Base-by-base conservation (phyloP, 2,797 vertebrate genomes). In the Syngnathus acus region DNA sequence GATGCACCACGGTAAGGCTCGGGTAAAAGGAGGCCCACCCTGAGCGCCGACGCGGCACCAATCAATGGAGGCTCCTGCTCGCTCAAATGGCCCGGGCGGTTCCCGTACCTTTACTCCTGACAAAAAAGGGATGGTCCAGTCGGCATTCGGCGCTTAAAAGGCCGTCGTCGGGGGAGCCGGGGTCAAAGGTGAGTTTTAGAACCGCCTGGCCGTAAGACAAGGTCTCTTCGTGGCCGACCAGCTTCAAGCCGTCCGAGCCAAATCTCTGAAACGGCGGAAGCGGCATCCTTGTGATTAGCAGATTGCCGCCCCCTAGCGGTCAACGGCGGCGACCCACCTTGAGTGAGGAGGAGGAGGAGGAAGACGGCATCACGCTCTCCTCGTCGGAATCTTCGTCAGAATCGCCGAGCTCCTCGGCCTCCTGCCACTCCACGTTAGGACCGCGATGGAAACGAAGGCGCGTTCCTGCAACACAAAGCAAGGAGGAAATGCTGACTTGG, bases 21-120 rank as follows among this genome's bases (percentile, higher is more conserved):
- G 97, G 97, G 87, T 98, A 98, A 89, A 99, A 99, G 69, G 97
- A 99, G 72, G 94, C 94, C 97, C 97, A 99, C 75, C 97, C 97
- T 99, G 84, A 32, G 26, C 26, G 26, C 26, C 26, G 26, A 32
- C 26, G 26, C 26, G 26, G 26, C 26, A 32, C 26, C 26, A 32
- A 32, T 32, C 26, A 32, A 32, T 32, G 26, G 26, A 32, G 26
- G 26, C 26, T 54, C 21, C 26, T 11, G 19, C 51, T 50, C 48
- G 19, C 51, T 50, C 48, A n/a, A 50, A 50, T 19, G 16, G 21
- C 7, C 26, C 4, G 23, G 17, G 9, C 26, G 7, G 7, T 13
- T 23, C 23, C 32, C 60, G 62, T 92, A 99, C 97, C 97, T 95
- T 99, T 99, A 86, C 93, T 96, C 92, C 95, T 96, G 75, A 98